phyloP scores from a whole-genome alignment of 2,113 vertebrate species.

The Lycocorax pyrrhopterus region DNA sequence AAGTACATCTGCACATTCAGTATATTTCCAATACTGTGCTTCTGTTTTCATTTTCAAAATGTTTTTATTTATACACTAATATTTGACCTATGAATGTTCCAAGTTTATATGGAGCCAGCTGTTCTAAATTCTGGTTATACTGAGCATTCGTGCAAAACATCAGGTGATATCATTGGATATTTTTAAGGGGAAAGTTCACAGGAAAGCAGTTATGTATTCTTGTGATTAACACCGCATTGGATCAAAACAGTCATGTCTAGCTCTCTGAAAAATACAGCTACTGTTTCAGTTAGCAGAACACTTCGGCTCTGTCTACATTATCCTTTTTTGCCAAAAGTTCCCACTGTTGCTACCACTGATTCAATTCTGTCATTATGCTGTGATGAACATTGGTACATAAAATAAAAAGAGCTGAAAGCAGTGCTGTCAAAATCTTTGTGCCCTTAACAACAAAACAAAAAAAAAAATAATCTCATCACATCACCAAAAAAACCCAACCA shows the following conservation, averaged over 20 bases:
- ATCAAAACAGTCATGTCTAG: slow-evolving; percentile 65
- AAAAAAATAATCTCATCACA: neutral
- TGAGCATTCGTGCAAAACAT: slow-evolving; percentile 21
- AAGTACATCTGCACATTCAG: slow-evolving; percentile 37
- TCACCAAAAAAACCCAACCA: neutral
- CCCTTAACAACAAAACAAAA: neutral
- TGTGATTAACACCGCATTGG: slow-evolving; percentile 56
- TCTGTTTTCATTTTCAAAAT: slow-evolving; percentile 53
- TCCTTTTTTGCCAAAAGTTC: slow-evolving; percentile 54
- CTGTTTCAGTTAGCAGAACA: slow-evolving; percentile 52
- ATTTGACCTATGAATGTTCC: slow-evolving; percentile 53
- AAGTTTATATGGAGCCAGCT: slow-evolving; percentile 52
- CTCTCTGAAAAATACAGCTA: slow-evolving; percentile 60
- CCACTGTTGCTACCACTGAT: slow-evolving; percentile 43
- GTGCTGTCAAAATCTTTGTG: neutral
- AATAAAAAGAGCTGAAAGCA: slow-evolving; percentile 36
- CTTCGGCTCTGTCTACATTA: slow-evolving; percentile 48
- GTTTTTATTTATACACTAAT: slow-evolving; percentile 59
- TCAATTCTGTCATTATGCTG: slow-evolving; percentile 50
- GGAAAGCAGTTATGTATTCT: slow-evolving; percentile 60
- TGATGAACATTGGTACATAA: neutral
- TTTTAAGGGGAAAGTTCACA: slow-evolving; percentile 60
- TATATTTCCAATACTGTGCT: slow-evolving; percentile 49
- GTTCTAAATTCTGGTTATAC: slow-evolving; percentile 40
- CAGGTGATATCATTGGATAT: slow-evolving; percentile 54